Percentiles rank a stretch among this genome's conserved stretches.
Evolutionary conservation across 2,113 vertebrate genomes (phyloP).

Genomic region (Melanostigma gelatinosum): DNA sequence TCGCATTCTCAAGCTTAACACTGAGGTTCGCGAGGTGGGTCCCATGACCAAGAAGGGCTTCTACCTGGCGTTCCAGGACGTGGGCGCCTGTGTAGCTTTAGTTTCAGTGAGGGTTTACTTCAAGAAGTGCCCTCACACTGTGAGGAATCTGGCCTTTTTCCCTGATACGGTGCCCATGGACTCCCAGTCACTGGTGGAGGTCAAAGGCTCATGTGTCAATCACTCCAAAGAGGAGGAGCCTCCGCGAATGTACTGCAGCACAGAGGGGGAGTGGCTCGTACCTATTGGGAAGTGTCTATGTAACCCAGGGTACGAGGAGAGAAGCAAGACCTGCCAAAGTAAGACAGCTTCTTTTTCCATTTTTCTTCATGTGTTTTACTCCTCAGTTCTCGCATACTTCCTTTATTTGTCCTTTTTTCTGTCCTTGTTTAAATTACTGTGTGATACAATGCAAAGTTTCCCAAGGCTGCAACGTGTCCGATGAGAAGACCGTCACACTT

Average conservation of each 20-base stretch:
- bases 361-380: conserved; percentile 10
- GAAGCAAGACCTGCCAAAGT: conserved; percentile 94
- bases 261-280: conserved; percentile 98
- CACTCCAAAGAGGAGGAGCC: conserved; percentile 97
- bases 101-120: conserved; percentile 93
- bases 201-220: conserved; percentile 96
- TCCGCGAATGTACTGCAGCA: conserved; percentile 99
- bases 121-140: conserved; percentile 95
- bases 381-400: not conserved
- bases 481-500: conserved; percentile 58
- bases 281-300: conserved; percentile 98
- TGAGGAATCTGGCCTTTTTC: conserved; percentile 96
- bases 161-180: conserved; percentile 97
- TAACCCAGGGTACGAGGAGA: conserved; percentile 93
- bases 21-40: conserved; percentile 95
- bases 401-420: conserved; percentile 3
- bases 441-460: conserved; percentile 8
- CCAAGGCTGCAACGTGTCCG: conserved; percentile 18
- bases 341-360: conserved; percentile 62
- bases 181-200: conserved; percentile 97
- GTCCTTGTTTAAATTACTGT: not conserved
- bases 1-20: conserved; percentile 98
- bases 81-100: conserved; percentile 84
- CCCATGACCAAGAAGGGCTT: conserved; percentile 95
- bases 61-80: conserved; percentile 95